A percentile compares a stretch with the other conserved stretches of the same genome.
phyloP scores from a whole-genome alignment of 64 coral and sea anemone genomes.

The Anthopleura sola region DNA sequence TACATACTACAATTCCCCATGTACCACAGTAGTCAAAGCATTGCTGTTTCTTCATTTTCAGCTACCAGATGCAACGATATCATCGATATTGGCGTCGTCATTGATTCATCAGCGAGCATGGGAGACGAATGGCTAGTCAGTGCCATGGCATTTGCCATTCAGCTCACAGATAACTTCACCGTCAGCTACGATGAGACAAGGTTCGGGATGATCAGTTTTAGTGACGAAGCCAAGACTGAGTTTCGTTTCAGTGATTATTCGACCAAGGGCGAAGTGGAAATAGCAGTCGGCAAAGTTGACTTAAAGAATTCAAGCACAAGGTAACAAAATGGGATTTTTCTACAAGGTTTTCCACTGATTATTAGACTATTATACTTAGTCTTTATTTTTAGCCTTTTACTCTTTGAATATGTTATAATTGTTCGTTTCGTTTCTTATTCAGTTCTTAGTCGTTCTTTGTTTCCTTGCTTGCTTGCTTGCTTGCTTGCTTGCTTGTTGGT shows the following conservation, averaged over 20 bases:
- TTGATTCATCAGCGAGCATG: conserved; percentile 2
- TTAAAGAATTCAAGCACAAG: not conserved
- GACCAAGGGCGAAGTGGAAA: not conserved
- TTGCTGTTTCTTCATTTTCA: not conserved
- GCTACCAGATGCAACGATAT: not conserved
- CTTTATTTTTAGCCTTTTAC: no score
- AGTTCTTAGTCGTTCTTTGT: no score
- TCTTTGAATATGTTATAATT: no score
- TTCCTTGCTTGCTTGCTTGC: not conserved
- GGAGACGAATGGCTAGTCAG: conserved; percentile 9
- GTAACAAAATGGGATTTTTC: not conserved
- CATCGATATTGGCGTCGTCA: not conserved
- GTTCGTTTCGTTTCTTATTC: no score
- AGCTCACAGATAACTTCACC: conserved; percentile 18
- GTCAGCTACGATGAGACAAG: conserved; percentile 7
- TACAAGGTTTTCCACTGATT: not conserved
- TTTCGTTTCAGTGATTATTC: conserved; percentile 3
- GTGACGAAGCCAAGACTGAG: not conserved
- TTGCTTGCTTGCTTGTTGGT: not conserved
- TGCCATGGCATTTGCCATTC: not conserved
- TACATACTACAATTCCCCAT: no score
- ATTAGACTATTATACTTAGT: not conserved
- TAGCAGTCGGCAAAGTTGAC: not conserved
- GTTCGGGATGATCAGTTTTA: not conserved
- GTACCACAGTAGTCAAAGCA: no score